Base-by-base conservation (phyloP, 2,797 vertebrate genomes). In the Hydrolagus colliei region DNA sequence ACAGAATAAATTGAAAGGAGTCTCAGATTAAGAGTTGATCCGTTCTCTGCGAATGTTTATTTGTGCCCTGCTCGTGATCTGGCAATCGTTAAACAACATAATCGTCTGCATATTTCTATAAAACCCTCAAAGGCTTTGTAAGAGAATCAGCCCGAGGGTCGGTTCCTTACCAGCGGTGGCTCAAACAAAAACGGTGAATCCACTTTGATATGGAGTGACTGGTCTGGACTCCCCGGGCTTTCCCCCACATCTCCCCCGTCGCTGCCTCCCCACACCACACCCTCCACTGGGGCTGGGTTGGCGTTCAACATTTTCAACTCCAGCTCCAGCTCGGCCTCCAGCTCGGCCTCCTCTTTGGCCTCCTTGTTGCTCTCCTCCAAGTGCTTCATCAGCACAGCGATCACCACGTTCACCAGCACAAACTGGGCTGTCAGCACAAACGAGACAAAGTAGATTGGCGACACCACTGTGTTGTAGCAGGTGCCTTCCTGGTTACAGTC, bases 291-390 rank as follows among this genome's bases (percentile, higher is more conserved):
- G 87, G 88, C 92, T 0, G 91, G 90, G 63, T 95, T 92, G 0
- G 91, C 92, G 0, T 86, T 91, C 14, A 95, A 93, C 0, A 91
- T 91, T 89, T 95, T 95, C 89, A 96, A 93, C 89, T 97, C 96
- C 87, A 96, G 89, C 86, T 97, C 96, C 90, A 98, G 87, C 89
- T 99, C 97, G 0, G 96, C 95, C 89, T 99, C 97, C 0, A 97
- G 91, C 88, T 98, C 97, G 0, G 97, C 97, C 90, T 98, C 97
- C 87, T 97, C 97, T 88, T 98, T 98, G 72, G 97, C 98, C 88
- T 99, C 97, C 90, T 98, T 98, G 93, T 99, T 99, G 93, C 98
- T 99, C 90, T 99, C 98, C 87, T 99, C 98, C 89, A 99, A 89
- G 91, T 99, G 98, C 88, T 99, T 99, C 98, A 99, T 99, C 79